These are phyloP conservation scores for Venturia canescens DNA, from an alignment of 1,140 invertebrate genomes.

Conservation along the genomic window DNA sequence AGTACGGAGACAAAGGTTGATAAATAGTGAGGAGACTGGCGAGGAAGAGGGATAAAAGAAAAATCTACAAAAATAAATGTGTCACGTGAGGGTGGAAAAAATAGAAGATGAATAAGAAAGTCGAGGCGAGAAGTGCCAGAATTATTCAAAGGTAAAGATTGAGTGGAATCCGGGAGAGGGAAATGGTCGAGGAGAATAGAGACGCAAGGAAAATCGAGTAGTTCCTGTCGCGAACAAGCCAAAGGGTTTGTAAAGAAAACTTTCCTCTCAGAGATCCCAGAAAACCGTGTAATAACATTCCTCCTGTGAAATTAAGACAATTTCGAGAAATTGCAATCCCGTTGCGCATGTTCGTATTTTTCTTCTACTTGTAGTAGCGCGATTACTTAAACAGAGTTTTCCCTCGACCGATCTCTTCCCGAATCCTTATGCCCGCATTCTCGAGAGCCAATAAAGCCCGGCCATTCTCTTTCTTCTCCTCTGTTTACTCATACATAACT, in stretches of 20 bases:
- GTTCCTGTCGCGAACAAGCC: not conserved
- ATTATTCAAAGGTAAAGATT: no score
- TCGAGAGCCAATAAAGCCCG: not conserved
- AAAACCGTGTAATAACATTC: not conserved
- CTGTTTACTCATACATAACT: not conserved
- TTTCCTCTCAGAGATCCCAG: not conserved
- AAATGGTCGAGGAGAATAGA: no score
- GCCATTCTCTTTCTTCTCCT: not conserved
- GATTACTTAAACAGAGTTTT: not conserved
- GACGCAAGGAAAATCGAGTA: no score
- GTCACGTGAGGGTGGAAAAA: no score
- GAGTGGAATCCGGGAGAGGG: no score
- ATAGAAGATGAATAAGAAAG: no score
- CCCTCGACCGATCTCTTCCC: not conserved
- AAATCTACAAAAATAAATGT: no score
- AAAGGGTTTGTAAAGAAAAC: not conserved
- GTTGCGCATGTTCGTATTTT: not conserved
- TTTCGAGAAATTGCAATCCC: not conserved
- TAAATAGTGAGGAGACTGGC: no score
- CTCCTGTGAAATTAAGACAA: not conserved
- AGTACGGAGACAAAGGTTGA: no score
- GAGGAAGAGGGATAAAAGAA: no score
- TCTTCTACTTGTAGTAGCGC: not conserved
- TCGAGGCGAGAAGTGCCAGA: no score
- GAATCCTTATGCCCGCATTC: not conserved